Conservation (phyloP, 1,140 invertebrate genomes). For the Drosophila bipectinata region DNA sequence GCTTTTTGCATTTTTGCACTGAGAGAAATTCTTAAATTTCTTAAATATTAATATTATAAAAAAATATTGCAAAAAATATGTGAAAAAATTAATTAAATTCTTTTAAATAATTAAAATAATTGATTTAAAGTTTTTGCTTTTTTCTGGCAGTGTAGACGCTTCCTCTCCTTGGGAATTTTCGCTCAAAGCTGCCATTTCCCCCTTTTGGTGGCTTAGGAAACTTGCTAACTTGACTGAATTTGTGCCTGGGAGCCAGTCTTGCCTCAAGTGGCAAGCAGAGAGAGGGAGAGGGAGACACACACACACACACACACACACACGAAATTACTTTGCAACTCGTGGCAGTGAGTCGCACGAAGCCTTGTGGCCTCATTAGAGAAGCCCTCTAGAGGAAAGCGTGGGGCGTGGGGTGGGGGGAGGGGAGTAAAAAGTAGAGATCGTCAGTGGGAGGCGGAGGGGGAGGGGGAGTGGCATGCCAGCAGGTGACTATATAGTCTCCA, state of each 20-base stretch:
- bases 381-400: not conserved
- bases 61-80: not conserved
- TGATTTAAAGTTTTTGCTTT: not conserved
- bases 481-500: constrained; percentile 25
- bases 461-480: not conserved
- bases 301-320: constrained; percentile 41
- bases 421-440: constrained; percentile 1
- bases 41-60: not conserved
- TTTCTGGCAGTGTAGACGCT: not conserved
- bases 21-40: not conserved
- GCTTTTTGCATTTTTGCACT: constrained; percentile 3
- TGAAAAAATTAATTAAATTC: too few species aligned
- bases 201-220: constrained; percentile 15
- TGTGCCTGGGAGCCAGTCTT: constrained; percentile 9
- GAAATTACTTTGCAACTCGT: constrained; percentile 68
- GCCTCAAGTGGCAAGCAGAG: constrained; percentile 3
- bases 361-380: constrained; percentile 60
- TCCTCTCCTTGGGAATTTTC: not conserved
- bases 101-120: too few species aligned
- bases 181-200: constrained; percentile 1
- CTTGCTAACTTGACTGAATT: constrained; percentile 38
- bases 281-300: constrained; percentile 14
- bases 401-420: not conserved
- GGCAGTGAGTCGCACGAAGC: constrained; percentile 36
- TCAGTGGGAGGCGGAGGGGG: not conserved